These are phyloP conservation scores for Ascaphus truei DNA, from an alignment of 2,113 vertebrate species.

Conservation along the genomic window DNA sequence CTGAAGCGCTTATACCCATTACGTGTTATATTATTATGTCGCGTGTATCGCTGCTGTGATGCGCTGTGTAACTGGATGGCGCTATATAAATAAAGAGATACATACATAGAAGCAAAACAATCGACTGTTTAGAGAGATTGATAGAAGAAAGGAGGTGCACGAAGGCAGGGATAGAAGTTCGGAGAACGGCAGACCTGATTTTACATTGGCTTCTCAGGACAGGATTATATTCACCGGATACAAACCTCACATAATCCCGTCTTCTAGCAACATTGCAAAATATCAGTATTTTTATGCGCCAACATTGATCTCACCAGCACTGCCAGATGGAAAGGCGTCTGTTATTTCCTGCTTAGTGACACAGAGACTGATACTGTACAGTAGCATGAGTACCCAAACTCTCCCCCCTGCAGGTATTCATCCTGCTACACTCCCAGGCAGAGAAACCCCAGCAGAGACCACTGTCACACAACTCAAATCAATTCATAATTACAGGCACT, in stretches of 20 bases:
- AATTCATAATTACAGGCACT: not conserved
- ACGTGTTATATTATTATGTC: too few relatives aligned
- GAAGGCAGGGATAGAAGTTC: too few relatives aligned
- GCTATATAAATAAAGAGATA: too few relatives aligned
- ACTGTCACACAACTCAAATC: not conserved
- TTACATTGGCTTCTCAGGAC: conserved; percentile 31
- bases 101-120: too few relatives aligned
- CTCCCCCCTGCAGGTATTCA: conserved; percentile 31
- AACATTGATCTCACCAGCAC: conserved; percentile 39
- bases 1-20: too few relatives aligned
- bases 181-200: not conserved
- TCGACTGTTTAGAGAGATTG: too few relatives aligned
- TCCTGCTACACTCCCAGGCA: not conserved
- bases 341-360: conserved; percentile 38
- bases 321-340: conserved; percentile 40
- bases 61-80: too few relatives aligned
- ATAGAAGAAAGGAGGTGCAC: too few relatives aligned
- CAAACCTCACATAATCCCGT: conserved; percentile 43
- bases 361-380: conserved; percentile 17
- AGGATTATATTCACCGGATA: conserved; percentile 44
- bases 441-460: not conserved
- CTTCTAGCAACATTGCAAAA: conserved; percentile 48
- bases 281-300: conserved; percentile 45
- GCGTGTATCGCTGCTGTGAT: too few relatives aligned
- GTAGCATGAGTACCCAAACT: conserved; percentile 22